Evolutionary conservation across 1,140 invertebrate species (phyloP).

Genomic region (Coptotermes formosanus): DNA sequence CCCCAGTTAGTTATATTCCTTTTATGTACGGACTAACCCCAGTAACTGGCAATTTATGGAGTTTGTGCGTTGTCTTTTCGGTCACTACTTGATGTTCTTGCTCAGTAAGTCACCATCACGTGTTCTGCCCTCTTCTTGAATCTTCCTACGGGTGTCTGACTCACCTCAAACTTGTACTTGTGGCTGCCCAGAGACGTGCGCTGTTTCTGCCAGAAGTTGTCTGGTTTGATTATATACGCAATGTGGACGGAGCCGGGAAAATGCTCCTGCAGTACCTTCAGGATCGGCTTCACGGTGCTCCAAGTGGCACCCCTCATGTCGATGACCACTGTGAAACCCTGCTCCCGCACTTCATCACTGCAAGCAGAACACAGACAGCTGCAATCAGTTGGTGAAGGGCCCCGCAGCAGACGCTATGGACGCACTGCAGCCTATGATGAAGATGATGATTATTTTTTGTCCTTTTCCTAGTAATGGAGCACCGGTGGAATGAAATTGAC

Average conservation of each 20-base stretch:
- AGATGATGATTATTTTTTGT: too few species aligned
- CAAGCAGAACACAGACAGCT: constrained; percentile 49
- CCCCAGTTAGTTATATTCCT: too few species aligned
- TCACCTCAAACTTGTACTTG: constrained; percentile 98
- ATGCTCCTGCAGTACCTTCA: constrained; percentile 95
- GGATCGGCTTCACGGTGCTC: constrained; percentile 93
- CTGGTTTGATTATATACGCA: constrained; percentile 96
- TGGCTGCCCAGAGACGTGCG: constrained; percentile 92
- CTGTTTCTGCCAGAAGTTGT: constrained; percentile 99
- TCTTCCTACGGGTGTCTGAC: constrained; percentile 26
- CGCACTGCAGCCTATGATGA: too few species aligned
- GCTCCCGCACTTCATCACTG: constrained; percentile 85
- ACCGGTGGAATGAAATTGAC: too few species aligned
- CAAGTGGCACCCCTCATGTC: constrained; percentile 95
- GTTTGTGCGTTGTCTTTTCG: too few species aligned
- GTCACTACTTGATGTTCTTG: too few species aligned
- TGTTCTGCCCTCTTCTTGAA: too few species aligned
- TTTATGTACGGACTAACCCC: too few species aligned
- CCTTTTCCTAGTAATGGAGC: too few species aligned
- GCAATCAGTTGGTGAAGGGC: constrained; percentile 21
- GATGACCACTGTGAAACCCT: constrained; percentile 91
- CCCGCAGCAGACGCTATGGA: too few species aligned
- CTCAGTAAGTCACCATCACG: too few species aligned
- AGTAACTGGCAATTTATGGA: too few species aligned
- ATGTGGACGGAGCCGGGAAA: constrained; percentile 85